Conservation (phyloP, 2,888 invertebrate genomes). For the Syritta pipiens region DNA sequence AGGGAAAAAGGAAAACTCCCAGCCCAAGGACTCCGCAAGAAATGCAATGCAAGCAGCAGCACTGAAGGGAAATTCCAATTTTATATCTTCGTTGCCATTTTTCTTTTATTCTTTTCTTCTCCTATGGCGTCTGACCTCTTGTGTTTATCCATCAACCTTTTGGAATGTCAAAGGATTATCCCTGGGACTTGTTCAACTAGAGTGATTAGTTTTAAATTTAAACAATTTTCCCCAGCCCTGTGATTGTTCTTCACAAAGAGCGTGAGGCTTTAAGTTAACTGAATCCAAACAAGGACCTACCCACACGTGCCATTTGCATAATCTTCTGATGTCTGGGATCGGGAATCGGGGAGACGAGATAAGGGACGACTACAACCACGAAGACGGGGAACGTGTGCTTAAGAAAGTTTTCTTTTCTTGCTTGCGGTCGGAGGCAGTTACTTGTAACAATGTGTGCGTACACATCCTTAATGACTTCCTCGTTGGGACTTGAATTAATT, state of each 20-base stretch:
- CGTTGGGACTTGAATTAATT: slow-evolving; percentile 24
- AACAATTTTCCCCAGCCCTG: slow-evolving; percentile 31
- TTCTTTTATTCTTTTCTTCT: too few species aligned
- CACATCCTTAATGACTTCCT: slow-evolving; percentile 20
- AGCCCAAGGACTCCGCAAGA: neutral
- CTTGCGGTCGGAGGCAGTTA: neutral
- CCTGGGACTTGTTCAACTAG: neutral
- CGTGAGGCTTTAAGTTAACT: too few species aligned
- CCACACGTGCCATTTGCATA: slow-evolving; percentile 6
- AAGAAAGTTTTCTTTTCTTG: too few species aligned
- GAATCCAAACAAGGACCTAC: neutral
- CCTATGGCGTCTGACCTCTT: too few species aligned
- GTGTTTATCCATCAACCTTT: slow-evolving; percentile 20
- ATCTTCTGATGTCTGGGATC: neutral
- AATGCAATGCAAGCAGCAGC: too few species aligned
- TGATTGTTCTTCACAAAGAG: neutral
- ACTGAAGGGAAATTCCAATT: slow-evolving; percentile 26
- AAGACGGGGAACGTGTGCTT: too few species aligned
- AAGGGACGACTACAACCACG: too few species aligned
- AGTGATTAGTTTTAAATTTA: slow-evolving; percentile 34
- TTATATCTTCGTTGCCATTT: slow-evolving; percentile 4
- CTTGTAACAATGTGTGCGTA: slow-evolving; percentile 29
- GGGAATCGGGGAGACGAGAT: neutral
- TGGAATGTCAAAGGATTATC: slow-evolving; percentile 24
- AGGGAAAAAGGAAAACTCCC: neutral